Percentiles rank a stretch among this genome's conserved stretches.
phyloP scores from a whole-genome alignment of 2,113 vertebrate genomes.

The Neopipo cinnamomea region DNA sequence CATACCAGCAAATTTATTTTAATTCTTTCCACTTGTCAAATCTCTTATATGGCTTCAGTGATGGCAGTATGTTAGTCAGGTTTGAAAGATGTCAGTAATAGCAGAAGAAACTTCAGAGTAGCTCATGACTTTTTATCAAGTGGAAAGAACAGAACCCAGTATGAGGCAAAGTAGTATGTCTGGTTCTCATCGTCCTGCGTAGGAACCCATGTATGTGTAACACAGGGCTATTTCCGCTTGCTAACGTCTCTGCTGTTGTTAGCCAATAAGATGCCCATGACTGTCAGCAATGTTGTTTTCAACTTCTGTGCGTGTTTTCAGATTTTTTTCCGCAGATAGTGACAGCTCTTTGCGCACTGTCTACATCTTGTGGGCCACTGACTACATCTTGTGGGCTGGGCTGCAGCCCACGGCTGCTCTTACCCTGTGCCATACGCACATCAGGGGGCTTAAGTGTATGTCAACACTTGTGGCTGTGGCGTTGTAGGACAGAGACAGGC shows the following conservation, averaged over 20 bases:
- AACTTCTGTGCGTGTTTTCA: neutral
- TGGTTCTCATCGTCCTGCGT: neutral
- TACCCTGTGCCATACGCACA: fast-evolving
- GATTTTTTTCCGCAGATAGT: neutral
- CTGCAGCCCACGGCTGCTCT: neutral
- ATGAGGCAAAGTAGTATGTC: neutral
- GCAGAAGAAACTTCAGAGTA: neutral
- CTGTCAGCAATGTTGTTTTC: neutral
- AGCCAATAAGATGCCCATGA: neutral
- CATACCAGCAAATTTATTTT: neutral
- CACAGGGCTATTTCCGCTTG: constrained; percentile 12
- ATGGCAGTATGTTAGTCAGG: neutral
- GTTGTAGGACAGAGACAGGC: neutral
- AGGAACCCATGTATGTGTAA: neutral
- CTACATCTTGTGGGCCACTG: neutral
- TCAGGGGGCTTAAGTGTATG: neutral
- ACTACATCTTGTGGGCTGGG: neutral
- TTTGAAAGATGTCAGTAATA: neutral
- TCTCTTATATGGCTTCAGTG: neutral
- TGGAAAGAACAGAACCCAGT: neutral
- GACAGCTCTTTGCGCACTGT: neutral
- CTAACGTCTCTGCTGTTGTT: neutral
- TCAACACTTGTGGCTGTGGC: neutral
- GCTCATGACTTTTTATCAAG: neutral
- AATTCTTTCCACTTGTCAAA: constrained; percentile 16